These are phyloP conservation scores for Caenorhabditis inopinata DNA, from an alignment of 1,140 invertebrate species.

Conservation along the genomic window DNA sequence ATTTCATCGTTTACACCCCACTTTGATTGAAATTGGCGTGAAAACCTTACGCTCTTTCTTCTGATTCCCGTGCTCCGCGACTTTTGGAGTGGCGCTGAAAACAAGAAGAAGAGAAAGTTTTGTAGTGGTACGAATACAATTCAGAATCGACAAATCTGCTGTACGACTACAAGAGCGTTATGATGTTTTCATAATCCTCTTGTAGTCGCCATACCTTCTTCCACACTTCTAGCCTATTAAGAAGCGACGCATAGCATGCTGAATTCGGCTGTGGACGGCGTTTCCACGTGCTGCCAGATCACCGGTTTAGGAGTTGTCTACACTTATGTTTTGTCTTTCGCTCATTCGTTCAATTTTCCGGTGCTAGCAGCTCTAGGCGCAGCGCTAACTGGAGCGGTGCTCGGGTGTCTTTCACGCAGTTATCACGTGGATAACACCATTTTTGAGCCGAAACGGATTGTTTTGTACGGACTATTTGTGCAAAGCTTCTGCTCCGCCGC, in stretches of 20 bases:
- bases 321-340: not conserved
- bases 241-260: not conserved
- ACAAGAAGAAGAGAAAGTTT: not conserved
- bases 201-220: no score
- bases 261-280: not conserved
- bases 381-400: not conserved
- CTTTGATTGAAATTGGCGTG: not conserved
- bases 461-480: not conserved
- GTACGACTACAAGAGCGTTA: no score
- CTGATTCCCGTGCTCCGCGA: not conserved
- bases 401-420: not conserved
- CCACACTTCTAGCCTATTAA: no score
- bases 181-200: no score
- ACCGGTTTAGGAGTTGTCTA: not conserved
- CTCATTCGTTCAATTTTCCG: not conserved
- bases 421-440: not conserved
- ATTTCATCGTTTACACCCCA: not conserved
- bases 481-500: not conserved
- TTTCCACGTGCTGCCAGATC: not conserved
- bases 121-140: not conserved
- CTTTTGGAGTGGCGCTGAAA: constrained; percentile 22
- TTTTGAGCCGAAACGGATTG: not conserved
- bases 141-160: no score
- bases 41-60: not conserved
- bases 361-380: not conserved